A percentile compares a stretch with the other conserved stretches of the same genome.
These are phyloP conservation scores for Agrotis clavis DNA, from an alignment of 2,888 invertebrate species.

Conservation along the genomic window DNA sequence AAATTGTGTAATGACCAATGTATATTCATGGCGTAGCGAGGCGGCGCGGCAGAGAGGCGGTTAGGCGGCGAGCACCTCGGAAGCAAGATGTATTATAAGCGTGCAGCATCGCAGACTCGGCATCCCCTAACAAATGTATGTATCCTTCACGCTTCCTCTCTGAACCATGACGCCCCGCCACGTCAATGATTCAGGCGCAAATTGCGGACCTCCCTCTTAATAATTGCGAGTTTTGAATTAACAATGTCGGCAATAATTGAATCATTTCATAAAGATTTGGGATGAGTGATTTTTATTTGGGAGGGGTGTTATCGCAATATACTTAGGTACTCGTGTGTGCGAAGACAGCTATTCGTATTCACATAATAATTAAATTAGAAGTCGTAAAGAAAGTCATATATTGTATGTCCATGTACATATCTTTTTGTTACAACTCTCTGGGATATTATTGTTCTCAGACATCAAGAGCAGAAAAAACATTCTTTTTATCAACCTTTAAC, in stretches of 20 bases:
- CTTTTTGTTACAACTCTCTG: too few species aligned
- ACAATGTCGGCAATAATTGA: slow-evolving; percentile 58
- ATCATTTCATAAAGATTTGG: slow-evolving; percentile 53
- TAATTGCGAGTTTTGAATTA: slow-evolving; percentile 55
- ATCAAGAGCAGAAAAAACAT: not conserved
- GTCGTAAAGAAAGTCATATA: not conserved
- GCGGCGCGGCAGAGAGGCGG: slow-evolving; percentile 39
- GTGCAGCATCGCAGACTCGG: slow-evolving; percentile 59
- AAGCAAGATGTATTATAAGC: slow-evolving; percentile 69
- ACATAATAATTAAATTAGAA: not conserved
- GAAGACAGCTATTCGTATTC: not conserved
- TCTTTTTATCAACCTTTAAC: not conserved
- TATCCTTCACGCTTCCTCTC: slow-evolving; percentile 39
- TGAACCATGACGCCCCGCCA: slow-evolving; percentile 53
- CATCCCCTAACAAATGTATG: slow-evolving; percentile 64
- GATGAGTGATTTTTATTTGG: slow-evolving; percentile 54
- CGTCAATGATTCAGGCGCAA: slow-evolving; percentile 62
- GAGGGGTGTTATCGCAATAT: slow-evolving; percentile 11
- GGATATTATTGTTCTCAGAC: not conserved
- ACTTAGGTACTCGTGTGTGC: not conserved
- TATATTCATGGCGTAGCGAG: slow-evolving; percentile 72
- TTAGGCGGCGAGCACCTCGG: slow-evolving; percentile 56
- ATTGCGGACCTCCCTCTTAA: slow-evolving; percentile 45
- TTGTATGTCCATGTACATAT: not conserved
- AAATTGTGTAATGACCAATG: slow-evolving; percentile 75